Evolutionary conservation across 2,797 vertebrate species (phyloP).

Genomic region (Cottoperca gobio): DNA sequence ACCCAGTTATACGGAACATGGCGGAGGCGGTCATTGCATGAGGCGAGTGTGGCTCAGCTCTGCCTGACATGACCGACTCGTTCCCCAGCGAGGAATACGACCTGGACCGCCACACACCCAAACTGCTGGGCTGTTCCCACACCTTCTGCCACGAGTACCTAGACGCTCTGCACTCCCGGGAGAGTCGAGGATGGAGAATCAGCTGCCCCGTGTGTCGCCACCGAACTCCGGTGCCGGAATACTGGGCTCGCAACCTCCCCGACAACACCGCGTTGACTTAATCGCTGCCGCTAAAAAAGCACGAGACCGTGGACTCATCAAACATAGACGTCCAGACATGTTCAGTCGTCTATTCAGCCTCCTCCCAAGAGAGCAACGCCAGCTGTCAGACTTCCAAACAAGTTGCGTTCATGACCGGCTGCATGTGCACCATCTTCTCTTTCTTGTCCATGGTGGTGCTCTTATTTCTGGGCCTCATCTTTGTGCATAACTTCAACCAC

Average conservation of each 20-base stretch:
- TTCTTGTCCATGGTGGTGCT: conserved; percentile 87
- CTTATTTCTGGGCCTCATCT: conserved; percentile 87
- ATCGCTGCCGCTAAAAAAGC: conserved; percentile 71
- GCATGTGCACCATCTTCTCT: conserved; percentile 86
- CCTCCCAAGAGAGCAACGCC: conserved; percentile 41
- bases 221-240: conserved; percentile 85
- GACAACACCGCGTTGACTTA: conserved; percentile 80
- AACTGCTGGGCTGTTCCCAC: conserved; percentile 87
- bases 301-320: neutral
- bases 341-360: neutral
- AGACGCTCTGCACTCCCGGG: conserved; percentile 81
- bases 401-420: conserved; percentile 82
- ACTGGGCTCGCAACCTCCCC: conserved; percentile 82
- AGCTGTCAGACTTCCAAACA: conserved; percentile 84
- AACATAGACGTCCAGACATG: neutral
- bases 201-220: conserved; percentile 87
- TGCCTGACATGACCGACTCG: neutral
- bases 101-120: conserved; percentile 80
- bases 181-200: conserved; percentile 68
- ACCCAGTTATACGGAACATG: conserved; percentile 33
- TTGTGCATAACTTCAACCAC: conserved; percentile 84
- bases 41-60: neutral
- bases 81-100: conserved; percentile 83
- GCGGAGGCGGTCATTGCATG: conserved; percentile 16
- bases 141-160: conserved; percentile 89